phyloP scores from a whole-genome alignment of 2,888 invertebrate genomes.

The Drosophila bunnanda region DNA sequence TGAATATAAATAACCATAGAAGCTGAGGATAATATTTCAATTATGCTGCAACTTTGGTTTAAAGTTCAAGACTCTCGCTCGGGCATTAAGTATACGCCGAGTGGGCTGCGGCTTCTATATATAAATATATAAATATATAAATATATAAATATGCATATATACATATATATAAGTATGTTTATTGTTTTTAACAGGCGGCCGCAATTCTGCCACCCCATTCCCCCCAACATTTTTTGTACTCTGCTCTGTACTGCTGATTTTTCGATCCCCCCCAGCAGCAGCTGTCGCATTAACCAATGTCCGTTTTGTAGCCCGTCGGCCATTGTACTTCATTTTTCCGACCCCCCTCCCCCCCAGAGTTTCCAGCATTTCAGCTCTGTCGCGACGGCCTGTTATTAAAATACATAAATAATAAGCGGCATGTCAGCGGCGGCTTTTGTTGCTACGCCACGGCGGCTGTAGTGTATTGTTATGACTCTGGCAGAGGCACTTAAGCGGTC shows the following conservation, averaged over 20 bases:
- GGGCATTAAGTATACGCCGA: slow-evolving; percentile 55
- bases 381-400: slow-evolving; percentile 78
- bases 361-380: slow-evolving; percentile 41
- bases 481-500: slow-evolving; percentile 80
- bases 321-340: slow-evolving; percentile 63
- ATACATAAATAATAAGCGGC: slow-evolving; percentile 81
- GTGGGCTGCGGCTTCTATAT: slow-evolving; percentile 3
- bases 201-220: slow-evolving; percentile 10
- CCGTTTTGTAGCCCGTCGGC: slow-evolving; percentile 76
- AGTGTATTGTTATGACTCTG: slow-evolving; percentile 76
- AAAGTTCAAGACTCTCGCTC: slow-evolving; percentile 36
- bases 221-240: slow-evolving; percentile 4
- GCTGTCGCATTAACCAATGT: slow-evolving; percentile 81
- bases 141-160: not conserved
- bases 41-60: slow-evolving; percentile 48
- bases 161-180: slow-evolving; percentile 47
- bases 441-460: slow-evolving; percentile 52
- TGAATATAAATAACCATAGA: slow-evolving; percentile 24
- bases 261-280: slow-evolving; percentile 58
- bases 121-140: not conserved
- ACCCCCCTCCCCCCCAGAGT: not conserved
- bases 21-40: slow-evolving; percentile 62
- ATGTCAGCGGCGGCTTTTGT: slow-evolving; percentile 82
- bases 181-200: slow-evolving; percentile 64
- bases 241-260: slow-evolving; percentile 18